Conservation (phyloP, 2,797 vertebrate species). For the Lacerta viridis region DNA sequence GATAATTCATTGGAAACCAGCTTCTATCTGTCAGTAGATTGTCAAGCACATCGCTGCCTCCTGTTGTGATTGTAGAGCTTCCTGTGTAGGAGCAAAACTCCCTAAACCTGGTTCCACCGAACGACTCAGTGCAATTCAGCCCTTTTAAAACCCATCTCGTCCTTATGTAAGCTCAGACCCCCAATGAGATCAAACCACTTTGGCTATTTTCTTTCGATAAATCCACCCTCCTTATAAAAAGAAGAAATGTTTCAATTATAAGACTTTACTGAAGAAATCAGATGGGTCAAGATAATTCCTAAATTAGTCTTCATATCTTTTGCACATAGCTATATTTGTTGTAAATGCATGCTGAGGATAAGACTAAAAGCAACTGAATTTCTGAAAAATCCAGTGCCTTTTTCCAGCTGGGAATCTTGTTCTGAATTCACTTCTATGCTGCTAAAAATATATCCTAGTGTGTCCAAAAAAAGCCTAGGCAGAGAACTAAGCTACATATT, state of each 20-base stretch:
- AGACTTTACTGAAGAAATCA: background rate
- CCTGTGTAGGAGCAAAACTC: too few species aligned
- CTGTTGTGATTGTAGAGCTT: too few species aligned
- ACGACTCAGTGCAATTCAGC: too few species aligned
- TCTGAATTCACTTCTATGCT: background rate
- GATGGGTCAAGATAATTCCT: background rate
- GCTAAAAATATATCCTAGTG: background rate
- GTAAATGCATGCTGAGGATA: background rate
- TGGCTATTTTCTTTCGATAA: too few species aligned
- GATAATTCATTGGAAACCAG: too few species aligned
- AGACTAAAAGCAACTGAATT: background rate
- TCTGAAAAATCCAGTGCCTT: background rate
- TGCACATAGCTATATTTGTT: background rate
- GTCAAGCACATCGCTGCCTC: too few species aligned
- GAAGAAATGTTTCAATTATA: background rate
- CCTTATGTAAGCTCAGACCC: too few species aligned
- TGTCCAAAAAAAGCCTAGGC: background rate
- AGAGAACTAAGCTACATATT: background rate
- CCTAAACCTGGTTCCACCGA: too few species aligned
- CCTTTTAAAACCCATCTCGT: too few species aligned
- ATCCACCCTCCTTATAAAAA: too few species aligned
- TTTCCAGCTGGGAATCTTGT: background rate
- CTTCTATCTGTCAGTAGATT: too few species aligned
- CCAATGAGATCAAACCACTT: too few species aligned
- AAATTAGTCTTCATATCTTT: background rate